phyloP scores from a whole-genome alignment of 2,113 vertebrate genomes.

The Ia io region DNA sequence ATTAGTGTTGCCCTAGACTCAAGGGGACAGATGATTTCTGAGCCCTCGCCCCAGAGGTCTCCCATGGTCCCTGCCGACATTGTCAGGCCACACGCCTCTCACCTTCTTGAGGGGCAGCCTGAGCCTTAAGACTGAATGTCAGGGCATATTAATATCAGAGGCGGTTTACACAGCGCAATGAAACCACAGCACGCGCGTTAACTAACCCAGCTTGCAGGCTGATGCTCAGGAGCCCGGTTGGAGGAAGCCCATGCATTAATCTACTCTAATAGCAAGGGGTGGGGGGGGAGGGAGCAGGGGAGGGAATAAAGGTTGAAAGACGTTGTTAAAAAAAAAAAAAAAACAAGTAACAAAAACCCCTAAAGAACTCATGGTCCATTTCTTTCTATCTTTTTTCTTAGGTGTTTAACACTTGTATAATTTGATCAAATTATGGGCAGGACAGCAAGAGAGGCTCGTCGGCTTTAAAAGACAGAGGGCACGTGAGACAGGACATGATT shows the following conservation, averaged over 20 bases:
- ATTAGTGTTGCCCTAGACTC: neutral
- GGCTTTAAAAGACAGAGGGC: slow-evolving; percentile 73
- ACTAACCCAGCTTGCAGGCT: slow-evolving; percentile 30
- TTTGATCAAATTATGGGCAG: slow-evolving; percentile 87
- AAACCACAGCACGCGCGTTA: slow-evolving; percentile 54
- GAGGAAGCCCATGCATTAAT: slow-evolving; percentile 46
- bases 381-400: slow-evolving; percentile 48
- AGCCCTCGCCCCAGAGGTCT: neutral
- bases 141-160: slow-evolving; percentile 63
- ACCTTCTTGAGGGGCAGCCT: neutral
- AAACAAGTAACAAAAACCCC: too few species aligned
- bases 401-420: slow-evolving; percentile 84
- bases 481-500: slow-evolving; percentile 84
- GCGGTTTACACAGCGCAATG: slow-evolving; percentile 70
- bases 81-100: neutral
- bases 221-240: slow-evolving; percentile 54
- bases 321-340: slow-evolving; percentile 32
- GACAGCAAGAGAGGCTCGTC: slow-evolving; percentile 81
- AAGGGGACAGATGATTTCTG: neutral
- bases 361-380: slow-evolving; percentile 53
- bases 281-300: neutral
- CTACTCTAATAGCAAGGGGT: slow-evolving; percentile 49
- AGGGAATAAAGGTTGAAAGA: slow-evolving; percentile 56
- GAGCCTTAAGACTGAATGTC: neutral
- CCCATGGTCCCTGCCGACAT: neutral